Base-by-base conservation (phyloP, 35 echinoderm and acorn worm species). In the Eucidaris tribuloides region DNA sequence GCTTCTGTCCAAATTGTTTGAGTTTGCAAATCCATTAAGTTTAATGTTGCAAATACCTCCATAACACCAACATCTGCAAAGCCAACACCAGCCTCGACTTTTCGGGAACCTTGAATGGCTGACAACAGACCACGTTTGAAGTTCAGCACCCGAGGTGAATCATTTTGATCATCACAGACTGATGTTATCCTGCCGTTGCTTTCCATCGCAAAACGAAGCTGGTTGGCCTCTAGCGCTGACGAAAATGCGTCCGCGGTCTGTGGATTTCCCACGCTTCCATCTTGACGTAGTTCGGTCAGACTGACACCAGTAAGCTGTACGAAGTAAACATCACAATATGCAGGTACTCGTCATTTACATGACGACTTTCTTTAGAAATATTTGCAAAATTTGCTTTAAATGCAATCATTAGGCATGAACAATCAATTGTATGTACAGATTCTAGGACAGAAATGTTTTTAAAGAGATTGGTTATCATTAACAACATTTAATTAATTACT, bases 81-180 rank as follows among this genome's bases (percentile, higher is more conserved):
- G 20, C 24, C 68, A 41, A 42, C 9, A 22, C 37, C 37, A 22
- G 37, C n/a, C 28, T 38, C 15, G 41, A 25, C 37, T 22, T 74
- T 40, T 44, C 44, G 68, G 36, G n/a, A n/a, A n/a, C n/a, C 44
- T 44, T 97, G 94, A 45, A 97, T 76, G 19, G 84, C 71, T 48
- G 94, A 97, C 45, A 97, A 46, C 42, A 97, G 35, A 34, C 89
- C 94, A 22, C 94, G 70, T 61, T 97, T 97, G 64, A 97, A 56
- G 76, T 97, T 97, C 18, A 87, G 74, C 2, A 68, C 82, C 80
- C 77, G 81, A 2, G 68, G 35, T 17, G 71, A 42, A 33, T 97
- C 94, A 4, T 65, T 85, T 18, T 48, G 38, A 15, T 78, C 74
- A 39, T 85, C 89, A 70, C 94, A 97, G 25, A 97, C 83, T 0